Evolutionary conservation across 2,113 vertebrate species (phyloP).

Genomic region (Hippocampus comes): DNA sequence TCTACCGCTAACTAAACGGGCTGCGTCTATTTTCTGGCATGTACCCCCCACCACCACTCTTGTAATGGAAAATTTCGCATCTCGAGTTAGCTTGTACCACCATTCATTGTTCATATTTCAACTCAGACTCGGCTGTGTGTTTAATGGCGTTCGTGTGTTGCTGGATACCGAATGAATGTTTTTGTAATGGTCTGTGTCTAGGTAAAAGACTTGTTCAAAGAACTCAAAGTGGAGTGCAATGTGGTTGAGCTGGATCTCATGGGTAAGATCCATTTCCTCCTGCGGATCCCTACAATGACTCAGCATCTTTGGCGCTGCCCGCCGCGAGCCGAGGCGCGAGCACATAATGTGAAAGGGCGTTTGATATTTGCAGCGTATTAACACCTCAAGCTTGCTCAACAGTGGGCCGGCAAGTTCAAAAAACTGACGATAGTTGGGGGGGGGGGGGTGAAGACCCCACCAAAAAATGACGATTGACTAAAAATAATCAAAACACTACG

Average conservation of each 20-base stretch:
- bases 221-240: slow-evolving; percentile 78
- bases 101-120: background rate
- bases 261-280: slow-evolving; percentile 72
- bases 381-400: background rate
- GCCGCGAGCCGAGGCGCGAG: background rate
- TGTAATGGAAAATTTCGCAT: background rate
- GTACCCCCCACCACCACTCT: too few relatives aligned
- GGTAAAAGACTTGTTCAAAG: slow-evolving; percentile 90
- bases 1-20: slow-evolving; percentile 30
- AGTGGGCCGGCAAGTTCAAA: background rate
- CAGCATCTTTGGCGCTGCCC: background rate
- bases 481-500: too few relatives aligned
- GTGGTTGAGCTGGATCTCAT: slow-evolving; percentile 84
- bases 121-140: background rate
- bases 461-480: background rate
- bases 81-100: background rate
- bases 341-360: too few relatives aligned
- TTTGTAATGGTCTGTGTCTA: slow-evolving; percentile 48
- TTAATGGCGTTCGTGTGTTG: background rate
- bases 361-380: background rate
- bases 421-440: background rate
- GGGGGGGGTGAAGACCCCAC: background rate
- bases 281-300: background rate
- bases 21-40: slow-evolving; percentile 49
- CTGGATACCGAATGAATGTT: too few relatives aligned